These are phyloP conservation scores for Panthera leo DNA, from an alignment of 2,113 vertebrate genomes.

Conservation along the genomic window DNA sequence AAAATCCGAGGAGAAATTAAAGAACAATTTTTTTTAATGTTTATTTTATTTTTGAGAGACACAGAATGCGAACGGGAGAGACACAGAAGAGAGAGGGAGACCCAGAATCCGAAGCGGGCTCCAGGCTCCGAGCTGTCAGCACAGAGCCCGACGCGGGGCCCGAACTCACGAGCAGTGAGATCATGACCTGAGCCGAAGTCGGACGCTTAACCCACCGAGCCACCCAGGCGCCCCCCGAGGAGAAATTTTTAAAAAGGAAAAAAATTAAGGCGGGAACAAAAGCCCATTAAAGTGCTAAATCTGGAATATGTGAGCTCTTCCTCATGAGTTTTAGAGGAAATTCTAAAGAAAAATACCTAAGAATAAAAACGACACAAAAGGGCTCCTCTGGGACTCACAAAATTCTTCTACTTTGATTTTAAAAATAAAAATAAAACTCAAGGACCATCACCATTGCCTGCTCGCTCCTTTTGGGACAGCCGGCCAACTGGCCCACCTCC, in stretches of 20 bases:
- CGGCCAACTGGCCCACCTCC: too few species aligned
- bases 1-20: constrained; percentile 40
- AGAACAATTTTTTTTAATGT: constrained; percentile 14
- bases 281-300: constrained; percentile 68
- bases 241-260: constrained; percentile 49
- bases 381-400: constrained; percentile 69
- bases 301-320: constrained; percentile 70
- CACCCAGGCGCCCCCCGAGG: not conserved
- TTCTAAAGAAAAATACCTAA: constrained; percentile 69
- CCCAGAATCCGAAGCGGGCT: too few species aligned
- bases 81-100: too few species aligned
- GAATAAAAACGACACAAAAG: constrained; percentile 62
- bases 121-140: too few species aligned
- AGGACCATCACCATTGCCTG: not conserved
- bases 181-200: too few species aligned
- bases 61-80: too few species aligned
- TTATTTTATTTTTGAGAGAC: too few species aligned
- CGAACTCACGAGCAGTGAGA: too few species aligned
- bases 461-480: not conserved
- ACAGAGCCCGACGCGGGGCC: too few species aligned
- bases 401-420: constrained; percentile 73
- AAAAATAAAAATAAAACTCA: constrained; percentile 67
- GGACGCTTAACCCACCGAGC: too few species aligned
- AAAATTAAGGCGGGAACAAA: constrained; percentile 65
- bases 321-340: constrained; percentile 65